phyloP scores from a whole-genome alignment of 2,113 vertebrate species.

The Bolborhynchus lineola region DNA sequence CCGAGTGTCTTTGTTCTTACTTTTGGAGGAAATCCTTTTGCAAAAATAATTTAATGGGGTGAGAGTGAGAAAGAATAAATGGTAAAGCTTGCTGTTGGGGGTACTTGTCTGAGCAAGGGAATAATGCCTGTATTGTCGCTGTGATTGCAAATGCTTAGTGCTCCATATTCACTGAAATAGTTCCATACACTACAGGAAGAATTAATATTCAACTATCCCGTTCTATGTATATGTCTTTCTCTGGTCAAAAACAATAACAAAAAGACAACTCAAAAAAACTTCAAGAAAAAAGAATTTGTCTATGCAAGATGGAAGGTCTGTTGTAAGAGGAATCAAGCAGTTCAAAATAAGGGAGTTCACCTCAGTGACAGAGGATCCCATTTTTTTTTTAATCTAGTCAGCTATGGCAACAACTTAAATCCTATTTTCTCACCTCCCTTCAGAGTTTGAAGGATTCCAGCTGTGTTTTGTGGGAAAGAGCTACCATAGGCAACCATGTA shows the following conservation, averaged over 20 bases:
- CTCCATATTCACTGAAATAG: neutral
- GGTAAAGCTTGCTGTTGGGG: neutral
- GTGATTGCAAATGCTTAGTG: neutral
- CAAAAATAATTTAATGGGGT: neutral
- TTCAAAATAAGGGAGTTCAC: neutral
- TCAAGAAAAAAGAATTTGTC: neutral
- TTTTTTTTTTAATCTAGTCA: neutral
- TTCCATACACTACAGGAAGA: neutral
- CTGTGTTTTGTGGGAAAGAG: neutral
- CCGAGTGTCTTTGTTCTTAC: neutral
- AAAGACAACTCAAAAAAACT: neutral
- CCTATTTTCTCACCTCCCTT: neutral
- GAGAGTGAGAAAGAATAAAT: neutral
- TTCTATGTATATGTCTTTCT: neutral
- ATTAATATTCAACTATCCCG: neutral
- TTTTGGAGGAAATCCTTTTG: neutral
- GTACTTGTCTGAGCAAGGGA: neutral
- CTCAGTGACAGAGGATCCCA: neutral
- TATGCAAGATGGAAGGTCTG: neutral
- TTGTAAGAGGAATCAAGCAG: neutral
- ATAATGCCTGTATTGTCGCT: neutral
- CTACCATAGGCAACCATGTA: neutral
- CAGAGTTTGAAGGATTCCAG: neutral
- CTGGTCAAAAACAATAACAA: neutral
- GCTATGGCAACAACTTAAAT: neutral